These are phyloP conservation scores for Leucoraja ocellata DNA, from an alignment of 2,797 vertebrate genomes.

Conservation along the genomic window DNA sequence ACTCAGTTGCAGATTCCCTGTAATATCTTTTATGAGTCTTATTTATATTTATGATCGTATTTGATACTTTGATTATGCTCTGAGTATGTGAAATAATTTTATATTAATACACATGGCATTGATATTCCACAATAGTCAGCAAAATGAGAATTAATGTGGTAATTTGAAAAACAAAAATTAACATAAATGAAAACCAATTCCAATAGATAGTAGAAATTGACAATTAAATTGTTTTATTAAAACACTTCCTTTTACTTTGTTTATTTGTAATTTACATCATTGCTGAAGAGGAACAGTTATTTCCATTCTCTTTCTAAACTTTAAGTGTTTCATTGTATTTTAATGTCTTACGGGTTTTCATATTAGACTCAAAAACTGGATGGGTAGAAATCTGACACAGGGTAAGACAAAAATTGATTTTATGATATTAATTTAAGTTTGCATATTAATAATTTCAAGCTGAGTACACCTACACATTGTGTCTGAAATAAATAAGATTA, in stretches of 20 bases:
- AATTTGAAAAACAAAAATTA: not conserved
- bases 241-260: not conserved
- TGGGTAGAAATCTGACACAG: not conserved
- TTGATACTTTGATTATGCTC: not conserved
- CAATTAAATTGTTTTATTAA: not conserved
- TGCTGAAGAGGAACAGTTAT: not conserved
- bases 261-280: not conserved
- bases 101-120: not conserved
- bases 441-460: not conserved
- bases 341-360: not conserved
- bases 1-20: not conserved
- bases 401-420: not conserved
- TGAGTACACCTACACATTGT: not conserved
- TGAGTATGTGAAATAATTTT: not conserved
- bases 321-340: not conserved
- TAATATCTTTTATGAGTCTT: not conserved
- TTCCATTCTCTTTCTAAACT: not conserved
- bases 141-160: not conserved
- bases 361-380: not conserved
- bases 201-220: not conserved
- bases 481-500: too few relatives aligned
- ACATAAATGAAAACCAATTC: not conserved
- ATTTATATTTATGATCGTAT: not conserved
- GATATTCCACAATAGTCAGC: not conserved
- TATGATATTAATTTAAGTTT: not conserved